These are phyloP conservation scores for Heliothis subflexa DNA, from an alignment of 1,140 invertebrate genomes.

Conservation along the genomic window DNA sequence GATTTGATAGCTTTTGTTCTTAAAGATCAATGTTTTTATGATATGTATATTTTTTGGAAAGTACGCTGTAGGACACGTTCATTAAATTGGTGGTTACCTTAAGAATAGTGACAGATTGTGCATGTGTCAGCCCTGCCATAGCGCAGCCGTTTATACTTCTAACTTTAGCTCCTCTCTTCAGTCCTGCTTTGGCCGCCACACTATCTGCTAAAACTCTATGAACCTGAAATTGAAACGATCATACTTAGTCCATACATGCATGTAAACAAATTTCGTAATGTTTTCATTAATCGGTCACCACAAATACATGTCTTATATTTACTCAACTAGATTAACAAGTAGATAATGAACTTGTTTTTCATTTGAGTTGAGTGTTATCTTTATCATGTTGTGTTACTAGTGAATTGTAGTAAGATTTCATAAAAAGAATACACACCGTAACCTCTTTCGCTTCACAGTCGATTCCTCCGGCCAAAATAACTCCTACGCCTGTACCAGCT, in stretches of 20 bases:
- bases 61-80: background rate
- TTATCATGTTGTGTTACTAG: background rate
- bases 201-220: conserved; percentile 95
- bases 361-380: too few species aligned
- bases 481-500: conserved; percentile 92
- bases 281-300: background rate
- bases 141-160: conserved; percentile 95
- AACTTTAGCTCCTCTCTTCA: conserved; percentile 95
- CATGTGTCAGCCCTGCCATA: conserved; percentile 93
- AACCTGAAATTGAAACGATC: conserved; percentile 87
- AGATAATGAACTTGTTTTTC: too few species aligned
- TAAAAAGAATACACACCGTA: conserved; percentile 88
- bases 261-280: background rate
- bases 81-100: conserved; percentile 87
- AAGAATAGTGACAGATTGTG: conserved; percentile 93
- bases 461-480: conserved; percentile 94
- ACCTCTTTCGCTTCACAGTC: conserved; percentile 97
- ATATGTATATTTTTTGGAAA: too few species aligned
- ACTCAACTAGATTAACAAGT: too few species aligned
- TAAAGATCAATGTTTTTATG: too few species aligned
- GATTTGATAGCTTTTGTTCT: background rate
- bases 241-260: background rate
- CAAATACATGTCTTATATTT: background rate
- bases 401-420: background rate
- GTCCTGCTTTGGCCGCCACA: conserved; percentile 94